These are phyloP conservation scores for Perdix hodgsoniae DNA, from an alignment of 2,797 vertebrate species.

Conservation along the genomic window DNA sequence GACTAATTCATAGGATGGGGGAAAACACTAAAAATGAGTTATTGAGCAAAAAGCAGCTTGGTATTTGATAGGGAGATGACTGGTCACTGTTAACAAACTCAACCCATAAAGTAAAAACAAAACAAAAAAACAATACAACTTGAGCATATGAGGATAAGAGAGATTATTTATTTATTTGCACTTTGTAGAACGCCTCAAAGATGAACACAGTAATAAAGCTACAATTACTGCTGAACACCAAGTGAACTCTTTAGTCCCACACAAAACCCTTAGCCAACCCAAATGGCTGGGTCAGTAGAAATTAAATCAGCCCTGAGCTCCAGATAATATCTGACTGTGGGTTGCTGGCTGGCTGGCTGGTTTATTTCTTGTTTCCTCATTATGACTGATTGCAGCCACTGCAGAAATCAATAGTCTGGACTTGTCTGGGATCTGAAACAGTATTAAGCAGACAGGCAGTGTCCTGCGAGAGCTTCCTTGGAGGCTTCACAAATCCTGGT, in stretches of 20 bases:
- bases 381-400: slow-evolving; percentile 64
- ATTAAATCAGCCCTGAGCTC: slow-evolving; percentile 68
- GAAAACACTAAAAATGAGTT: not conserved
- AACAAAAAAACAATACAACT: not conserved
- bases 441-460: slow-evolving; percentile 21
- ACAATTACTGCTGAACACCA: not conserved
- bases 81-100: not conserved
- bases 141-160: not conserved
- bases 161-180: not conserved
- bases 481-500: slow-evolving; percentile 60
- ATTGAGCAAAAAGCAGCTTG: not conserved
- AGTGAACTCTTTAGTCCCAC: not conserved
- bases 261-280: slow-evolving; percentile 24
- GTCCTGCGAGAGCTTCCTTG: slow-evolving; percentile 35
- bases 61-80: not conserved
- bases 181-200: not conserved
- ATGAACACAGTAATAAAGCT: slow-evolving; percentile 46
- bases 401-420: slow-evolving; percentile 65
- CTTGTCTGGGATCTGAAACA: not conserved
- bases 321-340: slow-evolving; percentile 49
- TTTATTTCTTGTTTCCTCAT: slow-evolving; percentile 51
- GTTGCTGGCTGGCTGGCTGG: slow-evolving; percentile 56
- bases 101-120: not conserved
- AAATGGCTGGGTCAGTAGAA: slow-evolving; percentile 56
- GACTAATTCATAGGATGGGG: not conserved